phyloP scores from a whole-genome alignment of 2,888 invertebrate species.

The Erebia aethiops region DNA sequence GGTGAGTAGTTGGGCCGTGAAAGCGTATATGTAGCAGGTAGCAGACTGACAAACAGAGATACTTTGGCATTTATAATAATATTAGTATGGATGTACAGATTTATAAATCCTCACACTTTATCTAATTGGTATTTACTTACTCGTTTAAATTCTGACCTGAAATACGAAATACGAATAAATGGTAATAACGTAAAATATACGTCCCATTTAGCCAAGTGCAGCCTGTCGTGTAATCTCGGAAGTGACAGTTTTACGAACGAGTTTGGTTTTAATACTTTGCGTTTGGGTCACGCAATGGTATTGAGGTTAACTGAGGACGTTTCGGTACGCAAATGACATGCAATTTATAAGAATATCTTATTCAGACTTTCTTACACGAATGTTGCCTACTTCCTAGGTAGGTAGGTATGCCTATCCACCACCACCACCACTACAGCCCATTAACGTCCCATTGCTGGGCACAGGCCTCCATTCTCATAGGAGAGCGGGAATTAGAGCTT shows the following conservation, averaged over 20 bases:
- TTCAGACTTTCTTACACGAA: not conserved
- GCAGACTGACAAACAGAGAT: too few species aligned
- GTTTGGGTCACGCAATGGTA: slow-evolving; percentile 19
- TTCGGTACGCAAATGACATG: slow-evolving; percentile 12
- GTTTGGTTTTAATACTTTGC: slow-evolving; percentile 17
- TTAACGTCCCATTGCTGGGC: too few species aligned
- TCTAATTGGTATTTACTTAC: not conserved
- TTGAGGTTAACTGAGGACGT: slow-evolving; percentile 24
- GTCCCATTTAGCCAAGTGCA: slow-evolving; percentile 19
- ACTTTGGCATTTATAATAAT: too few species aligned
- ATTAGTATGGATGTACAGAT: too few species aligned
- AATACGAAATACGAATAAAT: not conserved
- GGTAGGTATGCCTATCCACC: too few species aligned
- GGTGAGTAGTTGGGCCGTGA: too few species aligned
- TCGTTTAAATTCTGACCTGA: not conserved
- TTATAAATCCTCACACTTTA: not conserved
- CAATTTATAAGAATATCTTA: slow-evolving; percentile 17
- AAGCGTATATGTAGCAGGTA: too few species aligned
- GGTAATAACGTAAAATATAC: slow-evolving; percentile 4
- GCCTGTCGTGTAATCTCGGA: slow-evolving; percentile 21
- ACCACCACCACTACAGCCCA: too few species aligned
- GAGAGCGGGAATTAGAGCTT: too few species aligned
- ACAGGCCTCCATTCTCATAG: too few species aligned
- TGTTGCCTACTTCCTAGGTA: not conserved
- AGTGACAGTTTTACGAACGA: slow-evolving; percentile 25